Percentiles rank a stretch among this genome's conserved stretches.
These are phyloP conservation scores for Ips nitidus DNA, from an alignment of 1,140 invertebrate genomes.

Conservation along the genomic window DNA sequence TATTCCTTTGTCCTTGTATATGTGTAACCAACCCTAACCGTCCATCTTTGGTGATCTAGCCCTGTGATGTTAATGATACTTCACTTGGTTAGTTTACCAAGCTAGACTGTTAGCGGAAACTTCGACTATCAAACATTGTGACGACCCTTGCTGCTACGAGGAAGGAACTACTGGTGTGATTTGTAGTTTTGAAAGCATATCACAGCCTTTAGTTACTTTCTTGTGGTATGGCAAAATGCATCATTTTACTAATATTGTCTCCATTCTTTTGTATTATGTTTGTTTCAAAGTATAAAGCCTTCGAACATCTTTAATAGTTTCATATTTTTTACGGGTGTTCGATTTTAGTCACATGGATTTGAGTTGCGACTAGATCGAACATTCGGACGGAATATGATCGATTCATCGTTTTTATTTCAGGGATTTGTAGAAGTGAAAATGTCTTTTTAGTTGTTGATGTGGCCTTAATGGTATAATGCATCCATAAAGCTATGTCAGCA, in stretches of 20 bases:
- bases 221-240: slow-evolving; percentile 12
- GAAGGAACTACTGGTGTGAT: slow-evolving; percentile 51
- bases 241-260: slow-evolving; percentile 1
- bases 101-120: slow-evolving; percentile 31
- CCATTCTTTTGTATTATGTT: background rate
- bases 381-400: slow-evolving; percentile 43
- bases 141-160: slow-evolving; percentile 27
- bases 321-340: slow-evolving; percentile 49
- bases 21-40: background rate
- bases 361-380: slow-evolving; percentile 53
- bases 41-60: slow-evolving; percentile 53
- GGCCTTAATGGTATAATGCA: slow-evolving; percentile 45
- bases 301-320: background rate
- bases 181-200: slow-evolving; percentile 48
- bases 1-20: background rate
- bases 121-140: background rate
- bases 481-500: slow-evolving; percentile 53
- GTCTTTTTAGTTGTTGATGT: slow-evolving; percentile 48
- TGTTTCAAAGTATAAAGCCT: too few species aligned
- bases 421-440: background rate
- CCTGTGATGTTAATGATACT: slow-evolving; percentile 46
- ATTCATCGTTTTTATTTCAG: background rate
- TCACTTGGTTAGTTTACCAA: slow-evolving; percentile 47
- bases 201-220: slow-evolving; percentile 53
- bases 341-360: slow-evolving; percentile 46